These are phyloP conservation scores for Helicoverpa assulta DNA, from an alignment of 2,888 invertebrate species.

Conservation along the genomic window DNA sequence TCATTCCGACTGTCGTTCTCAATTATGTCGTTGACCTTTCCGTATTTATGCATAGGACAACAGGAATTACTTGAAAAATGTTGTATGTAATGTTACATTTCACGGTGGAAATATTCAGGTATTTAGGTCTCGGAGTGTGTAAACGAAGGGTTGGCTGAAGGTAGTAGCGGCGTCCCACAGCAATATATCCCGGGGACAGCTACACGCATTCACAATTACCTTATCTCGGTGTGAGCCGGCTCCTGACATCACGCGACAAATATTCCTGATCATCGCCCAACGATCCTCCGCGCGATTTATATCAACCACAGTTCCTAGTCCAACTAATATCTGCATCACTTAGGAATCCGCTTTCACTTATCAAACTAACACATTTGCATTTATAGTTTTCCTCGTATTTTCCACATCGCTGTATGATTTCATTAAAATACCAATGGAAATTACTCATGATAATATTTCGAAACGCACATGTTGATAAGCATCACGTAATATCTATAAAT, in stretches of 20 bases:
- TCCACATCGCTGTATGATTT: conserved; percentile 9
- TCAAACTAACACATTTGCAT: not conserved
- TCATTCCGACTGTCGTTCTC: conserved; percentile 55
- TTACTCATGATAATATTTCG: not conserved
- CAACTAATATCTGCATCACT: conserved; percentile 4
- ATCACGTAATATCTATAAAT: not conserved
- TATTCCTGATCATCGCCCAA: conserved; percentile 76
- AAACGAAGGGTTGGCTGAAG: conserved; percentile 36
- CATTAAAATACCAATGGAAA: conserved; percentile 10
- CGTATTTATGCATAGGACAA: conserved; percentile 53
- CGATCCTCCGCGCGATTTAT: conserved; percentile 34
- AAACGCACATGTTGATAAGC: not conserved
- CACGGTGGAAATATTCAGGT: conserved; percentile 13
- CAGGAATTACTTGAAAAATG: conserved; percentile 30
- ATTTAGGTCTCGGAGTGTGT: conserved; percentile 32
- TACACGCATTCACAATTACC: conserved; percentile 88
- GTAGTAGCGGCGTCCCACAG: conserved; percentile 60
- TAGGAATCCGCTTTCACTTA: conserved; percentile 22
- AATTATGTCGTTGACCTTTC: conserved; percentile 62
- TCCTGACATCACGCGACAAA: conserved; percentile 86
- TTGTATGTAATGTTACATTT: conserved; percentile 8
- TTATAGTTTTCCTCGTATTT: conserved; percentile 25
- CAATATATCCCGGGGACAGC: conserved; percentile 84
- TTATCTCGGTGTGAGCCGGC: conserved; percentile 80
- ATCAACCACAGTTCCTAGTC: conserved; percentile 20